Percentiles rank a stretch among this genome's conserved stretches.
Evolutionary conservation across 1,140 invertebrate genomes (phyloP).

Genomic region (Aricia agestis): DNA sequence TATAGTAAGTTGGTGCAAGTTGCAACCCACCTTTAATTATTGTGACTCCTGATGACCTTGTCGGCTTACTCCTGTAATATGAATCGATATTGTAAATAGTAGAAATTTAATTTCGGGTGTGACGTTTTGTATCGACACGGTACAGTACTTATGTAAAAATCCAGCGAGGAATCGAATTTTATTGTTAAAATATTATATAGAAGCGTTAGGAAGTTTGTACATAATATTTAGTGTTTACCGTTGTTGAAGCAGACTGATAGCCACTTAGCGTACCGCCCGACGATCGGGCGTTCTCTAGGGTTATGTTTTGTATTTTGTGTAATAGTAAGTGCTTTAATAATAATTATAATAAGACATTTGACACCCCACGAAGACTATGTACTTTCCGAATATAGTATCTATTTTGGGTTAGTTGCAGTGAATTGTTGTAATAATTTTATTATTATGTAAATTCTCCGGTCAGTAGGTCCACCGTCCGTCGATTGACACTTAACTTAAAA

Average conservation of each 20-base stretch:
- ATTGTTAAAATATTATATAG: too few species aligned
- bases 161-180: too few species aligned
- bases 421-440: background rate
- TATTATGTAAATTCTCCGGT: background rate
- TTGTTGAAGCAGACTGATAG: background rate
- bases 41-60: too few species aligned
- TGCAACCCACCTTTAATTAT: too few species aligned
- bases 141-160: too few species aligned
- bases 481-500: background rate
- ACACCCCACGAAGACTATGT: background rate
- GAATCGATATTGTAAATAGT: too few species aligned
- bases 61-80: too few species aligned
- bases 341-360: background rate
- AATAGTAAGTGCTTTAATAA: background rate
- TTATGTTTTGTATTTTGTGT: constrained; percentile 1
- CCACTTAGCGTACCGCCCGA: background rate
- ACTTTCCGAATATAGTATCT: background rate
- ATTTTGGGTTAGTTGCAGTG: background rate
- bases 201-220: too few species aligned
- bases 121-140: too few species aligned
- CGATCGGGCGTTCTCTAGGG: background rate
- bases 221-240: background rate
- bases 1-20: too few species aligned
- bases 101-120: too few species aligned
- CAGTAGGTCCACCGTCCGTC: background rate